Base-by-base conservation (phyloP, 2,113 vertebrate genomes). In the Lucifuga dentata region DNA sequence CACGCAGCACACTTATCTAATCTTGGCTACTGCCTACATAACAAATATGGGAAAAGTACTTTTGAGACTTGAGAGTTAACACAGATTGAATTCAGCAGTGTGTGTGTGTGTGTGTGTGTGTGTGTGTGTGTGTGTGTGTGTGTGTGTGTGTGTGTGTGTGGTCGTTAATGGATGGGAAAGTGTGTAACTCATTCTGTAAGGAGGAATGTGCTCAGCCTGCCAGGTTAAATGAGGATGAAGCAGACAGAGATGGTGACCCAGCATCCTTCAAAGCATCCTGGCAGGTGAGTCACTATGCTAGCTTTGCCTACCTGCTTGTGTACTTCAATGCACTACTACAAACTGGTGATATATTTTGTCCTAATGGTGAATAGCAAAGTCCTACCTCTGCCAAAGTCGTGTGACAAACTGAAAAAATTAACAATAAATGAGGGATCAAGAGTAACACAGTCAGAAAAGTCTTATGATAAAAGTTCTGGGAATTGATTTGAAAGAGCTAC, bases 1-100 rank as follows among this genome's bases (percentile, higher is more conserved):
- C 49, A 48, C 43, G 70, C 11, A 2, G 17, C 59, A 7, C 11
- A 2, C 46, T 53, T 67, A 82, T 81, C 62, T 81, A 59, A 84
- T 84, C 75, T 61, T 35, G 17, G 40, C 44, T 60, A 51, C 75
- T 69, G 74, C 68, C 49, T 62, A 65, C 49, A 50, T 45, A 20
- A 65, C 44, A 73, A 75, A 68, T 50, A 65, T 32, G 48, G 49
- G 52, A 76, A 74, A 76, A 24, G 62, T 36, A 24, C 48, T 10
- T 1, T 11, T 65, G 44, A 69, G 74, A 78, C 40, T 44, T 4
- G 2, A 44, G 20, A 74, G 76, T 78, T 80, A 84, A 56, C 70
- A 66, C 65, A 36, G 41, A 74, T 35, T 43, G 61, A 63, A 74
- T 74, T 74, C 53, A 8, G 41, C 58, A 65, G 52, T 29, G 77